phyloP scores from a whole-genome alignment of 2,113 vertebrate genomes.

The Festucalex cinctus region DNA sequence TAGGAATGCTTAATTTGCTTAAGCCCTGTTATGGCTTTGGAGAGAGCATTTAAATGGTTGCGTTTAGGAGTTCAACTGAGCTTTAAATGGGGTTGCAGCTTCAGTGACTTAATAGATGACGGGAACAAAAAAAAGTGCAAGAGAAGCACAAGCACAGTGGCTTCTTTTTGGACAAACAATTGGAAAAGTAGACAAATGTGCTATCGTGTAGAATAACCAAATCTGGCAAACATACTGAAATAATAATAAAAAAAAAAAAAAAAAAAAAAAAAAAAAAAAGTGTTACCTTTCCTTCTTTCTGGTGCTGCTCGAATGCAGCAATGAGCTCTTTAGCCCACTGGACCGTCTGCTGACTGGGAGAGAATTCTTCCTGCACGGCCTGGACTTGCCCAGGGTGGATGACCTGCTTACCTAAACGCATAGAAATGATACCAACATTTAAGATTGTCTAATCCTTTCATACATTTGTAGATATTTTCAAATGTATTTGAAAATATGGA shows the following conservation, averaged over 20 bases:
- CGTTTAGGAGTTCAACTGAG: neutral
- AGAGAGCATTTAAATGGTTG: neutral
- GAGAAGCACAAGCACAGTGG: neutral
- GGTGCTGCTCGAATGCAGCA: conserved; percentile 87
- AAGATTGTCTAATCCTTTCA: neutral
- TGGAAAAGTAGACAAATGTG: neutral
- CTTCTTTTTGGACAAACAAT: neutral
- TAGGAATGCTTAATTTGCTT: neutral
- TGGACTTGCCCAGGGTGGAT: conserved; percentile 95
- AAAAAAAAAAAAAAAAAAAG: neutral
- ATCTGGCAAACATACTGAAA: neutral
- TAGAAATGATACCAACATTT: neutral
- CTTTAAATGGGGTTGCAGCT: conserved; percentile 3
- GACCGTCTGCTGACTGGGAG: conserved; percentile 84
- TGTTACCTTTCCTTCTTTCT: conserved; percentile 91
- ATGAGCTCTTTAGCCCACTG: conserved; percentile 93
- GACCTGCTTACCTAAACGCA: conserved; percentile 89
- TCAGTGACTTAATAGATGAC: neutral
- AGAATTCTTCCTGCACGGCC: conserved; percentile 93
- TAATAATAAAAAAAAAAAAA: neutral
- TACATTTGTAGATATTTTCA: neutral
- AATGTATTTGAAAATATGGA: neutral
- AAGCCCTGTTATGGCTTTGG: neutral
- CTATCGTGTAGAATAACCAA: neutral
- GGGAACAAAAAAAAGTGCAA: neutral